Evolutionary conservation across 2,888 invertebrate species (phyloP), one percentile per base, ranked within the genome.

Genomic region (Eilema caniola): DNA sequence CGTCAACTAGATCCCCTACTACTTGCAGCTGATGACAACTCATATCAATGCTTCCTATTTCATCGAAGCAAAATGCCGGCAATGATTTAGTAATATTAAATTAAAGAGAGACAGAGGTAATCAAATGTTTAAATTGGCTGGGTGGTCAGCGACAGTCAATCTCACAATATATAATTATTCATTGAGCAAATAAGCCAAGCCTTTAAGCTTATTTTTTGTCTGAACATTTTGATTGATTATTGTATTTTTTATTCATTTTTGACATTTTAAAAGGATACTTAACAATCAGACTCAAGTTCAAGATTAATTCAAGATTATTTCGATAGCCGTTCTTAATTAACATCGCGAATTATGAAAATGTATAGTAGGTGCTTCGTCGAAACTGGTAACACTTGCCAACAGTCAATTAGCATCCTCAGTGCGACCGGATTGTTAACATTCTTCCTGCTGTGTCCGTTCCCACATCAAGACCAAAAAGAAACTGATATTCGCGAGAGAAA

Each of bases 331-430:
- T 62, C 56, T 63, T 31, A 72, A 72, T 73, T 75, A 76, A 74
- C 62, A 60, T 75, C 65, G 66, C 47, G 67, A 71, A 69, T 73
- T 78, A 81, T 78, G 81, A 81, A 79, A 83, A 84, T 82, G 71
- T 80, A 75, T 89, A 80, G 87, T 88, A 86, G 87, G 88, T 76
- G 87, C 83, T 74, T 70, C 76, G 71, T 74, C 72, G 80, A 82
- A 84, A 83, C 86, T 82, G 83, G 87, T 87, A 88, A 87, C 84
- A 88, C 85, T 85, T 88, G 87, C 85, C 78, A 84, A 83, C 81
- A 87, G 85, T 88, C 90, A 91, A 92, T 93, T 92, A 93, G 89
- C 90, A 90, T 90, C 89, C 84, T 84, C 86, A 82, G 83, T 78
- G 81, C 85, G 87, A 90, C 90, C 88, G 88, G 92, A 90, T 89